Evolutionary conservation across 2,888 invertebrate genomes (phyloP).

Genomic region (Trilocha varians): DNA sequence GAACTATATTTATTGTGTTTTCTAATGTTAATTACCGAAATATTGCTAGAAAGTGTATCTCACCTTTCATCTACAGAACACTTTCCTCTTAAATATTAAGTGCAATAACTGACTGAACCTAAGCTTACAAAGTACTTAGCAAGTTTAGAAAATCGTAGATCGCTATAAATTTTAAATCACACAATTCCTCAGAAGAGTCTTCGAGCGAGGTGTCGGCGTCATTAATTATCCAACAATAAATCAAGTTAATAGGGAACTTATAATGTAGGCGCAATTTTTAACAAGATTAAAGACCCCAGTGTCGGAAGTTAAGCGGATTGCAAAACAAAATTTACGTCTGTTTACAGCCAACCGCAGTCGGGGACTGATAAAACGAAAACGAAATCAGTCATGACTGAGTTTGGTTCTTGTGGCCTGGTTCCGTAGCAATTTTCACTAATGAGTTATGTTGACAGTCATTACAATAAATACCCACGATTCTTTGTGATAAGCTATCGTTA

Average conservation of each 20-base stretch:
- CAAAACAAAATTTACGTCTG: slow-evolving; percentile 35
- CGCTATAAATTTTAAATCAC: neutral
- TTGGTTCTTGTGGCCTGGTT: slow-evolving; percentile 12
- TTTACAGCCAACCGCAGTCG: slow-evolving; percentile 22
- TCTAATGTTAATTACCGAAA: neutral
- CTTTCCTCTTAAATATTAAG: too few species aligned
- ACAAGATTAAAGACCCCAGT: slow-evolving; percentile 37
- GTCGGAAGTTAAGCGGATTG: slow-evolving; percentile 42
- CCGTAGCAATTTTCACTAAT: slow-evolving; percentile 12
- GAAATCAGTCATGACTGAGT: slow-evolving; percentile 13
- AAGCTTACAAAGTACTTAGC: too few species aligned
- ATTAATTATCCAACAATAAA: slow-evolving; percentile 1
- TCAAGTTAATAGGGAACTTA: slow-evolving; percentile 2
- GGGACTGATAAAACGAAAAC: slow-evolving; percentile 24
- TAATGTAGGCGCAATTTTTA: slow-evolving; percentile 27
- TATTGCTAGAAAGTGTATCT: too few species aligned
- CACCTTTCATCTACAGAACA: too few species aligned
- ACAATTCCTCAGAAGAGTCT: neutral
- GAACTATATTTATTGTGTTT: neutral
- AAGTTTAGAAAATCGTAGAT: too few species aligned
- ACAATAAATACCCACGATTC: neutral
- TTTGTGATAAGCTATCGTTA: neutral
- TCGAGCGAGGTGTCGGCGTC: neutral
- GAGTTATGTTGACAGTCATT: slow-evolving; percentile 5
- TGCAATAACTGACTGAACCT: too few species aligned